phyloP scores from a whole-genome alignment of 2,888 invertebrate genomes.

The Drosophila bunnanda region DNA sequence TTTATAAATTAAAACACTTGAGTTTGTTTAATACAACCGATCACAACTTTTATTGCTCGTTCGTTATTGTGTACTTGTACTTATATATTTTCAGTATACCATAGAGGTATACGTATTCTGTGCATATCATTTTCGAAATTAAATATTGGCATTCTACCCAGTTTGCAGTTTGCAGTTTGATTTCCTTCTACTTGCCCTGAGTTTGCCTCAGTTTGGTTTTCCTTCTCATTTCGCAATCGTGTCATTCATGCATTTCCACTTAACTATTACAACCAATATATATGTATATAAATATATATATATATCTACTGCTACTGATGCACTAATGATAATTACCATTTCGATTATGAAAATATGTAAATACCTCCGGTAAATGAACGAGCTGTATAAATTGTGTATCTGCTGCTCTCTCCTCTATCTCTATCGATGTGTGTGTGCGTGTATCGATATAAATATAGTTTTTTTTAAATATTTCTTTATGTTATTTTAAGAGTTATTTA shows the following conservation, averaged over 20 bases:
- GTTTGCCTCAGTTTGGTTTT: conserved; percentile 42
- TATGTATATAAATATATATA: conserved; percentile 18
- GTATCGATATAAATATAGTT: conserved; percentile 32
- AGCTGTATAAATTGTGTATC: conserved; percentile 48
- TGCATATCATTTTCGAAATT: conserved; percentile 1
- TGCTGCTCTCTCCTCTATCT: conserved; percentile 9
- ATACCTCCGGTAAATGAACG: conserved; percentile 37
- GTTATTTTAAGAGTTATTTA: conserved; percentile 6
- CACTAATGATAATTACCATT: conserved; percentile 37
- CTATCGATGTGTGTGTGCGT: conserved; percentile 37
- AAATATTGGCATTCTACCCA: conserved; percentile 14
- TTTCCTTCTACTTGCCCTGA: conserved; percentile 32
- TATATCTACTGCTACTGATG: conserved; percentile 33
- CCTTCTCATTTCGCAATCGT: conserved; percentile 59
- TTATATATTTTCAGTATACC: conserved; percentile 1
- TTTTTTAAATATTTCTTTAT: conserved; percentile 8
- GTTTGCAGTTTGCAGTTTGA: conserved; percentile 22
- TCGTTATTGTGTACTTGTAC: conserved; percentile 30
- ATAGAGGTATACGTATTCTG: conserved; percentile 5
- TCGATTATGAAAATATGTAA: conserved; percentile 47
- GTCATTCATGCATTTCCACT: conserved; percentile 67
- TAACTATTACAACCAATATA: conserved; percentile 39
- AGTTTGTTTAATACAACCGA: conserved; percentile 2
- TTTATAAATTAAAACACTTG: conserved; percentile 4
- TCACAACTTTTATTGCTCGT: conserved; percentile 34